A percentile compares a stretch with the other conserved stretches of the same genome.
Evolutionary conservation across 2,113 vertebrate genomes (phyloP).

Genomic region (Nibea albiflora): DNA sequence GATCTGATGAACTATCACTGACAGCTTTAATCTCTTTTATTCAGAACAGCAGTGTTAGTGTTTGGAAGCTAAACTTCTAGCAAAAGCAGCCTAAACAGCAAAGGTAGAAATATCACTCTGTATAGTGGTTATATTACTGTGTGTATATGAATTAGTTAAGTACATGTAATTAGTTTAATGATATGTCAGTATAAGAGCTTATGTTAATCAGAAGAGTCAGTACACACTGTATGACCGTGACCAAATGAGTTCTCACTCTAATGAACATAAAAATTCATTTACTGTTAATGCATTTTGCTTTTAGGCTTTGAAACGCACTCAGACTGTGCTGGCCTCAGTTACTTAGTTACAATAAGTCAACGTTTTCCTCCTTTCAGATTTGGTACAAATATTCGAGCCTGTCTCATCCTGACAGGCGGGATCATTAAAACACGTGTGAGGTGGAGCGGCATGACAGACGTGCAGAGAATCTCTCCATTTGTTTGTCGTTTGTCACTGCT

Average conservation of each 20-base stretch:
- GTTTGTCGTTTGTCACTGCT: slow-evolving; percentile 6
- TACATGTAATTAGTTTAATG: not conserved
- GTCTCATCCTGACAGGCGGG: not conserved
- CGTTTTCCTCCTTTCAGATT: not conserved
- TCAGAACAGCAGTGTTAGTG: not conserved
- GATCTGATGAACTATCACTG: slow-evolving; percentile 8
- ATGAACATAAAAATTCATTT: not conserved
- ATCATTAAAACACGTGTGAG: slow-evolving; percentile 6
- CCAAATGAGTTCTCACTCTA: not conserved
- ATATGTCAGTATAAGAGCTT: not conserved
- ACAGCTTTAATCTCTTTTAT: not conserved
- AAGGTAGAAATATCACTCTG: not conserved
- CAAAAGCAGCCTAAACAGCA: not conserved
- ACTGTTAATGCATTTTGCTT: not conserved
- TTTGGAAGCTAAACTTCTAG: not conserved
- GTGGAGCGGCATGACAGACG: not conserved
- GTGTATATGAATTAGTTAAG: not conserved
- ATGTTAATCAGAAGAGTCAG: not conserved
- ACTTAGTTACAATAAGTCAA: not conserved
- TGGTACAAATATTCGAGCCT: not conserved
- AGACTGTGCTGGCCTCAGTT: too few relatives aligned
- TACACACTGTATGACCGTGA: not conserved
- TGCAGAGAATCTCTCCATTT: not conserved
- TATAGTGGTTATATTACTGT: not conserved
- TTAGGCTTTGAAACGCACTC: not conserved